A percentile compares a stretch with the other conserved stretches of the same genome.
Conservation (phyloP, 2,888 invertebrate species). For the Epinotia brunnichana region DNA sequence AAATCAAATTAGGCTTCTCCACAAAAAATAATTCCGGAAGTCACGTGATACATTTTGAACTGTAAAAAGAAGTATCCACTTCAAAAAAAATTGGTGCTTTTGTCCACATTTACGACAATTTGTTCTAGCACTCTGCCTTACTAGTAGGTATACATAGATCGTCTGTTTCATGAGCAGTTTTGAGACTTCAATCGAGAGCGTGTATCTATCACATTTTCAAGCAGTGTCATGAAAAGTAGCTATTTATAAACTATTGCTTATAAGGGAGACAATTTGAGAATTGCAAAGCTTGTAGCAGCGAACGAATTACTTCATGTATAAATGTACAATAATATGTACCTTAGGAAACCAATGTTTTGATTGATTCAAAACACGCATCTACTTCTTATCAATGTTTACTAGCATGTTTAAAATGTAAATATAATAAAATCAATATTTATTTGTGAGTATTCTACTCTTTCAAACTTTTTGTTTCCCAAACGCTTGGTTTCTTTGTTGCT, state of each 20-base stretch:
- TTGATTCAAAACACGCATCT: slow-evolving; percentile 3
- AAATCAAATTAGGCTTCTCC: no score
- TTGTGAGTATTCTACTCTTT: not conserved
- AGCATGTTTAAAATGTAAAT: slow-evolving; percentile 22
- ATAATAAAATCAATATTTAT: slow-evolving; percentile 21
- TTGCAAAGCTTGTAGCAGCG: slow-evolving; percentile 17
- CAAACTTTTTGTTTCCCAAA: not conserved
- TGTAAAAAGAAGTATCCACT: no score
- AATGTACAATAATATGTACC: slow-evolving; percentile 6
- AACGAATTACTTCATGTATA: not conserved
- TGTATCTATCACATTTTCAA: not conserved
- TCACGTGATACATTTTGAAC: no score
- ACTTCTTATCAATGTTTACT: slow-evolving; percentile 24
- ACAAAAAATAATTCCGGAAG: no score
- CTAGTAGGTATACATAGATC: not conserved
- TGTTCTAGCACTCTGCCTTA: no score
- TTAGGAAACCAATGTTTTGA: slow-evolving; percentile 1
- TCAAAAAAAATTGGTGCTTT: no score
- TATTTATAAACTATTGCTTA: not conserved
- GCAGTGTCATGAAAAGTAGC: not conserved
- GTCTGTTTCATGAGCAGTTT: slow-evolving; percentile 13
- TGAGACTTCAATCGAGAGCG: slow-evolving; percentile 3
- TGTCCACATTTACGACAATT: no score
- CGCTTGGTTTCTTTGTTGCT: not conserved
- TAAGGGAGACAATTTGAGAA: not conserved